phyloP scores from a whole-genome alignment of 2,113 vertebrate genomes.

The Hippolais icterina region DNA sequence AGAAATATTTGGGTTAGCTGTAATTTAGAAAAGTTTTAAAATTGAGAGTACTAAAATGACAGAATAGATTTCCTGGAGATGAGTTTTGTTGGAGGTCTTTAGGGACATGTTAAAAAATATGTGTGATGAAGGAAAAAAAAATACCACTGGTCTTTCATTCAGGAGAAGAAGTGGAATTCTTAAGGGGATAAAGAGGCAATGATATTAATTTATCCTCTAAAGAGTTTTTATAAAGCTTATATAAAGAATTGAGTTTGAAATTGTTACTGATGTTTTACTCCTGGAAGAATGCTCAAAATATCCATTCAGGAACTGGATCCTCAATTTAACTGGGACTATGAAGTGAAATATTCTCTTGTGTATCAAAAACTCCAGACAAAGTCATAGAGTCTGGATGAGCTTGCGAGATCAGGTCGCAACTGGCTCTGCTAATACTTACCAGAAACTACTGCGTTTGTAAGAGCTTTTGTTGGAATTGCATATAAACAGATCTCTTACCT shows the following conservation, averaged over 20 bases:
- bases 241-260: not conserved
- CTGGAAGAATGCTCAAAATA: not conserved
- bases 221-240: not conserved
- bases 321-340: not conserved
- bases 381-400: not conserved
- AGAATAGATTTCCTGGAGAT: not conserved
- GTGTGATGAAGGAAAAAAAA: not conserved
- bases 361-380: not conserved
- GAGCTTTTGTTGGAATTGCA: slow-evolving; percentile 25
- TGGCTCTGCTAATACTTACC: not conserved
- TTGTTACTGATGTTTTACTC: not conserved
- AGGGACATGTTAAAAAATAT: not conserved
- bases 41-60: not conserved
- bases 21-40: not conserved
- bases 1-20: not conserved
- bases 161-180: not conserved
- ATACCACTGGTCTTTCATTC: not conserved
- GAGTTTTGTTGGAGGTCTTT: not conserved
- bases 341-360: not conserved
- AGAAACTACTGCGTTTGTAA: slow-evolving; percentile 21
- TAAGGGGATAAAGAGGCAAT: not conserved
- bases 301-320: not conserved
- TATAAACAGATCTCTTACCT: slow-evolving; percentile 39
- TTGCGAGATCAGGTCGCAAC: not conserved
- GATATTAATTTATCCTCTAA: not conserved